Base-by-base conservation (phyloP, 2,113 vertebrate genomes). In the Candoia aspera region DNA sequence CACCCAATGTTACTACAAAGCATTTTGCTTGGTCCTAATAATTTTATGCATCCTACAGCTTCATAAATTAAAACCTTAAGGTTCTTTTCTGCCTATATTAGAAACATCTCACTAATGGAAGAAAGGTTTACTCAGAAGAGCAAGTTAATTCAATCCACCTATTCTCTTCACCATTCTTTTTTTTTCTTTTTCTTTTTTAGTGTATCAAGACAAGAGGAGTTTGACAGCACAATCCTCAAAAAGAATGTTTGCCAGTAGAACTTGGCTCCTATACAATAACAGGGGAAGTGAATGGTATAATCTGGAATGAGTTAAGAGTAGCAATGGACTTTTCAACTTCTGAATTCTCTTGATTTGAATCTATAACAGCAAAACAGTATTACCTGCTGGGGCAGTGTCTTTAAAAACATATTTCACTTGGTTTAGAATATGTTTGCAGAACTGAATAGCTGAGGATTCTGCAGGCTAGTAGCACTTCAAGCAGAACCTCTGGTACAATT, bases 31-130 rank as follows among this genome's bases (percentile, higher is more conserved):
- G 46, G 29, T 89, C 46, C 17, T 54, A 54, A n/a, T 9, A 73
- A n/a, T 73, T 54, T 29, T 23, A 53, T 46, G 17, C 42, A 89
- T 85, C 59, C 33, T 57, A 53, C 24, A 53, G 59, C 87, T 49
- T 89, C n/a, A n/a, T 68, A 68, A 68, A 89, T 89, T 68, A 88
- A 88, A 88, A 88, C 42, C 26, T 64, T 64, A 73, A 90, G 46
- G 64, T 54, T 79, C n/a, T 90, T 21, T 57, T 90, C 64, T 37
- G 46, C 33, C 49, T 12, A 73, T 55, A 73, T 37, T 90, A 68
- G 53, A 90, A 54, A 79, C 64, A 90, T 90, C 53, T 54, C n/a
- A 79, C 88, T 79, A 73, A 73, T 73, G n/a, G 64, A 79, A 90
- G 88, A 90, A 73, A 90, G 88, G 19, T 55, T 73, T 58, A 58